Evolutionary conservation across 2,797 vertebrate species (phyloP), one percentile per base, ranked within the genome.

Genomic region (Podargus strigoides): DNA sequence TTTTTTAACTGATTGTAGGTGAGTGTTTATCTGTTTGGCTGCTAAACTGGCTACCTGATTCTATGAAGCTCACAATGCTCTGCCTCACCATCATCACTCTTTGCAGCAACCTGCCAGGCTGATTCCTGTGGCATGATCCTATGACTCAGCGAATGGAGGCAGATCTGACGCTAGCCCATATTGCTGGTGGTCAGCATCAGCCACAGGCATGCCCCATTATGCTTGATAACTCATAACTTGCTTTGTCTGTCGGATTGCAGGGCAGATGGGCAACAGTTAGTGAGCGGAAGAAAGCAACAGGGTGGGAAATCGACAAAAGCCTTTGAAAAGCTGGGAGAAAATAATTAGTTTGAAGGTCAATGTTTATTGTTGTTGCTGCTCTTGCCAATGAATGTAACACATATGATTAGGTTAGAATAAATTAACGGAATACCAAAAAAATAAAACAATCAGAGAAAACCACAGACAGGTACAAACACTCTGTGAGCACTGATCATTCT

Each of bases 81-180:
- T 59, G 10, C 21, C 27, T 84, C 5, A 0, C 17, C 13, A 55
- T 10, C 26, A 21, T 12, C 30, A 32, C 14, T 26, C 22, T 39
- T 77, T n/a, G 12, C 27, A 53, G 39, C 19, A 39, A 10, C 32
- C 24, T 53, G 7, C 14, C 19, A 42, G 12, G 14, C 21, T 2
- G 3, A 32, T 49, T 56, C 30, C 32, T 3, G 3, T 8, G 19
- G 30, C 30, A 21, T 10, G 13, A 44, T 70, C 11, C 14, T 69
- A 4, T 20, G 6, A 64, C 2, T n/a, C 21, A 46, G n/a, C 0
- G 0, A 60, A 62, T 0, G 0, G 28, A 58, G 36, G 41, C 9
- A 70, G 62, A 64, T 13, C 21, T 37, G 14, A 9, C 24, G 21
- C 7, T 50, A 26, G 15, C 6, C 36, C 11, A 2, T 9, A 14